Conservation (phyloP, 2,888 invertebrate genomes). For the Orthosia incerta region DNA sequence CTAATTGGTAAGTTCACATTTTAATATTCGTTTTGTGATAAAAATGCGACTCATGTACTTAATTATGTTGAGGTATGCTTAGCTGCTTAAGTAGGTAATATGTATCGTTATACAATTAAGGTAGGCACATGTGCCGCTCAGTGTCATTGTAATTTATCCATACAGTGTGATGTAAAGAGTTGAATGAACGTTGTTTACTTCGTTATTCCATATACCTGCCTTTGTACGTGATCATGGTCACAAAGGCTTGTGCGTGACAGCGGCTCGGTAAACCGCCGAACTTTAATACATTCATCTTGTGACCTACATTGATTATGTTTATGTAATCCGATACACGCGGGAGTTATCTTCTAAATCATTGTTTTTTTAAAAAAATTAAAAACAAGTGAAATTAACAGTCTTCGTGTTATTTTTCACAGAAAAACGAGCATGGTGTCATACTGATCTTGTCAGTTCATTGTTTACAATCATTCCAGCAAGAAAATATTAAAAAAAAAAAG, state of each 20-base stretch:
- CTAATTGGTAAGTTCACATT: slow-evolving; percentile 71
- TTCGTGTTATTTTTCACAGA: slow-evolving; percentile 49
- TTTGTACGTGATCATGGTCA: slow-evolving; percentile 69
- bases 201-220: slow-evolving; percentile 33
- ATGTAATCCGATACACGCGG: slow-evolving; percentile 81
- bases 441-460: slow-evolving; percentile 53
- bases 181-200: slow-evolving; percentile 71
- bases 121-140: slow-evolving; percentile 37
- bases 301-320: slow-evolving; percentile 84
- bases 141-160: slow-evolving; percentile 63
- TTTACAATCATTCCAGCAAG: slow-evolving; percentile 77
- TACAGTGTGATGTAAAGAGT: slow-evolving; percentile 37
- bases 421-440: slow-evolving; percentile 55
- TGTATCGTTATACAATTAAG: slow-evolving; percentile 7
- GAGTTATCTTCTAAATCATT: slow-evolving; percentile 25
- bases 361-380: slow-evolving; percentile 35
- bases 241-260: slow-evolving; percentile 70
- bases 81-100: slow-evolving; percentile 4
- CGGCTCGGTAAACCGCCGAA: slow-evolving; percentile 49
- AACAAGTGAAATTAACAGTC: neutral
- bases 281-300: slow-evolving; percentile 64
- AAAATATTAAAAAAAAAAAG: slow-evolving; percentile 65
- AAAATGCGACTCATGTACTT: slow-evolving; percentile 5
- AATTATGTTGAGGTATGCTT: slow-evolving; percentile 15
- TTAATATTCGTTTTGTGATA: slow-evolving; percentile 10